Conservation (phyloP, 2,888 invertebrate species). For the Drosophila setosimentum region DNA sequence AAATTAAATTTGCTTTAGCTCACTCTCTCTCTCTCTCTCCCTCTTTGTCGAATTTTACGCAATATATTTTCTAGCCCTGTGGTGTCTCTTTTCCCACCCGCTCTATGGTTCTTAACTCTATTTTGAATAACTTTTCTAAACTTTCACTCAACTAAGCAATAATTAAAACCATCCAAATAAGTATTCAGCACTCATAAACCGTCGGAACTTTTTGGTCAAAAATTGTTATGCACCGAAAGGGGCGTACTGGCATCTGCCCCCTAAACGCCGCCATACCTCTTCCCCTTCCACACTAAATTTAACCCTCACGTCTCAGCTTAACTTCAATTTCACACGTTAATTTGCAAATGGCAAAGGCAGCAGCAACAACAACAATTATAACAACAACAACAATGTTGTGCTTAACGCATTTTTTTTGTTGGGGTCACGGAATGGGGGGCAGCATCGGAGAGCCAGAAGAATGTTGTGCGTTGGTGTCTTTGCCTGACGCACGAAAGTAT, state of each 20-base stretch:
- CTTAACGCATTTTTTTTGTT: constrained; percentile 44
- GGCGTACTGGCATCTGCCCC: not conserved
- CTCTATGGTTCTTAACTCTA: not conserved
- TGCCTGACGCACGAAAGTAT: constrained; percentile 62
- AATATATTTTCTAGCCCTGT: no score
- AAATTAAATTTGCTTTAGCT: not conserved
- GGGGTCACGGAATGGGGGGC: not conserved
- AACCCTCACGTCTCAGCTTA: constrained; percentile 15
- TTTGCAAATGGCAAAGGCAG: constrained; percentile 60
- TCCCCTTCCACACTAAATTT: not conserved
- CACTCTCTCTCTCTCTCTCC: not conserved
- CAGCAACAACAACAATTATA: constrained; percentile 15
- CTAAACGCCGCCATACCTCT: not conserved
- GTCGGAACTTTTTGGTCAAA: constrained; percentile 40
- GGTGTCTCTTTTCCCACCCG: not conserved
- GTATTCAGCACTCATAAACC: constrained; percentile 46
- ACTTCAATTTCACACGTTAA: constrained; percentile 69
- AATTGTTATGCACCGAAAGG: constrained; percentile 31
- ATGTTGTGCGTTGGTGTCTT: constrained; percentile 48
- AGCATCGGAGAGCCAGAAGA: constrained; percentile 10
- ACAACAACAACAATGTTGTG: constrained; percentile 12
- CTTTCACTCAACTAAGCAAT: constrained; percentile 50
- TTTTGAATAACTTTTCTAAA: constrained; percentile 35
- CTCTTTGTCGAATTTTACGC: no score
- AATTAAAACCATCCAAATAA: constrained; percentile 66